Percentiles rank a stretch among this genome's conserved stretches.
These are phyloP conservation scores for Neoaliturus tenellus DNA, from an alignment of 2,888 invertebrate genomes.

Conservation along the genomic window DNA sequence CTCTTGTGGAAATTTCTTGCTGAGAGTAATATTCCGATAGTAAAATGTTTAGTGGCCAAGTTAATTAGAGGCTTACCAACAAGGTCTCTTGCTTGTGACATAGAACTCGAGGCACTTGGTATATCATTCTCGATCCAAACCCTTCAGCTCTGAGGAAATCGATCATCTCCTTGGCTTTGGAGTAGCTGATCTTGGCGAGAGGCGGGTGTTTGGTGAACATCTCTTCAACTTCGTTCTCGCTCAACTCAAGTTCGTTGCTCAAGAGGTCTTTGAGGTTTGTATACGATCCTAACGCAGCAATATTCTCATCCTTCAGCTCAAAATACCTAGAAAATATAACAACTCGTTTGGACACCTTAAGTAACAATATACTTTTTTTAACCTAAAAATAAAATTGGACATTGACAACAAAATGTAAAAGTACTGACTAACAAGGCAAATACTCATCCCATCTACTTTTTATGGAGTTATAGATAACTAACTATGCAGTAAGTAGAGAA, in stretches of 20 bases:
- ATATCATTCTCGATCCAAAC: constrained; percentile 71
- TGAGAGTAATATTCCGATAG: too few species aligned
- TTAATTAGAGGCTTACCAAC: constrained; percentile 8
- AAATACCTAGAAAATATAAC: constrained; percentile 27
- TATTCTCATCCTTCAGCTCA: constrained; percentile 26
- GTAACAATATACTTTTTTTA: too few species aligned
- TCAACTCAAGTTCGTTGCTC: constrained; percentile 8
- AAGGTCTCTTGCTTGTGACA: constrained; percentile 47
- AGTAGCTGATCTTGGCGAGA: constrained; percentile 71
- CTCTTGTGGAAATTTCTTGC: too few species aligned
- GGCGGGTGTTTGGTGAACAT: constrained; percentile 70
- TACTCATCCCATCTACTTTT: too few species aligned
- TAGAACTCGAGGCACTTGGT: constrained; percentile 60
- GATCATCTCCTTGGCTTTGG: constrained; percentile 72
- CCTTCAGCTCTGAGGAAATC: constrained; percentile 72
- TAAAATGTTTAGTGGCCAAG: too few species aligned
- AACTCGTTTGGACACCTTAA: too few species aligned
- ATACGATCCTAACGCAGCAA: background rate
- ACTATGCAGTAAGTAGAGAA: too few species aligned
- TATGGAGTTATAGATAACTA: too few species aligned
- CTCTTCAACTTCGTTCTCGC: background rate
- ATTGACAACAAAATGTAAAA: too few species aligned
- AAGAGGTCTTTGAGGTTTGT: constrained; percentile 16
- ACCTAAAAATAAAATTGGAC: too few species aligned
- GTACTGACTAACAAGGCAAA: too few species aligned